These are phyloP conservation scores for Calcarius lapponicus DNA, from an alignment of 2,797 vertebrate genomes.

Conservation along the genomic window DNA sequence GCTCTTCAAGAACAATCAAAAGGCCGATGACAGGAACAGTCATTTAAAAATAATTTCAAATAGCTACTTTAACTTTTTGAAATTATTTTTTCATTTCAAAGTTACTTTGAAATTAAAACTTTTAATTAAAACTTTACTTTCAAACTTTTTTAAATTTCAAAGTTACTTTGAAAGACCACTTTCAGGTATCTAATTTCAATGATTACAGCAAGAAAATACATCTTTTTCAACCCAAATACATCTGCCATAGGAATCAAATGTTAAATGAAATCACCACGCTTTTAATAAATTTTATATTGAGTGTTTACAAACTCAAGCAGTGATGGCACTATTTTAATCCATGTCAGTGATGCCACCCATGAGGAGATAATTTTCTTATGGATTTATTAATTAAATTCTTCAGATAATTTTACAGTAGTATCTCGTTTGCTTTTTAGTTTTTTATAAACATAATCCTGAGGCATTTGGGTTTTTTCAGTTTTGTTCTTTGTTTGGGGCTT, in stretches of 20 bases:
- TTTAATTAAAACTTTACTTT: no score
- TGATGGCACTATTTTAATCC: background rate
- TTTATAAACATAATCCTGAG: background rate
- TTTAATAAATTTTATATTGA: background rate
- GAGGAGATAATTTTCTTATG: background rate
- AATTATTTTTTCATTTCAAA: no score
- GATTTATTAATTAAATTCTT: background rate
- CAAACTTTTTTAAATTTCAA: no score
- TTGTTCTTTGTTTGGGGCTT: background rate
- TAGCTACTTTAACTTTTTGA: background rate
- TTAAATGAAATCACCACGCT: background rate
- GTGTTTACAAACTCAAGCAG: background rate
- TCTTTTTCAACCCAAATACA: background rate
- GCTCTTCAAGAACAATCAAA: background rate
- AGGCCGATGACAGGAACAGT: rapidly evolving
- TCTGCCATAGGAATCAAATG: background rate
- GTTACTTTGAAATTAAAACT: no score
- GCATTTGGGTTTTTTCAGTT: rapidly evolving
- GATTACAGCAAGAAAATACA: background rate
- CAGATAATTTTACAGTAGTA: background rate
- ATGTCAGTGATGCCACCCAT: background rate
- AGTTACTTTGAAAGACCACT: background rate
- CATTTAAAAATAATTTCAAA: background rate
- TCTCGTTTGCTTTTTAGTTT: background rate
- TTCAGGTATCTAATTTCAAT: background rate